Conservation (phyloP, 2,797 vertebrate genomes). For the Peromyscus melanophrys region DNA sequence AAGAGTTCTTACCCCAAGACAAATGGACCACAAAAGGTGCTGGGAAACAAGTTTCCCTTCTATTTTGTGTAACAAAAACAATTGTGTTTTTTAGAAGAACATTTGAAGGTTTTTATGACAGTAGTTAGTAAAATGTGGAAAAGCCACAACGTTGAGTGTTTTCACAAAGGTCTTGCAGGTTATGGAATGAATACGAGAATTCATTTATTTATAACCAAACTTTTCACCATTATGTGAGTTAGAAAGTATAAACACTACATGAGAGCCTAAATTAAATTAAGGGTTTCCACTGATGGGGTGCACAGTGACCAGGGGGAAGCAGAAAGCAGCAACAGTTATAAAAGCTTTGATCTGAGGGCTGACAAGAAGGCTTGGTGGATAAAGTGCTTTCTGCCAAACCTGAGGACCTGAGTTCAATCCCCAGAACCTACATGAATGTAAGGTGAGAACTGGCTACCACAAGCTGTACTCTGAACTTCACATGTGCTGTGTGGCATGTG, state of each 20-base stretch:
- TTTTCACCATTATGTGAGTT: not conserved
- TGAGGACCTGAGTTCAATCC: not conserved
- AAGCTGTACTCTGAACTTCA: not conserved
- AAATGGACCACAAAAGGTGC: not conserved
- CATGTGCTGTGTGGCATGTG: not conserved
- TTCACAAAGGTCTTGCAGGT: not conserved
- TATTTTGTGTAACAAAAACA: not conserved
- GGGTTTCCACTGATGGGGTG: not conserved
- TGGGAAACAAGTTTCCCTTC: not conserved
- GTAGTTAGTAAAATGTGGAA: not conserved
- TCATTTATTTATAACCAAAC: not conserved
- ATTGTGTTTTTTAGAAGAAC: not conserved
- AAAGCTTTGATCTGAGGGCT: not conserved
- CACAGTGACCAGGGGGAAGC: not conserved
- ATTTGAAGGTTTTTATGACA: not conserved
- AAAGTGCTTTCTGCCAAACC: not conserved
- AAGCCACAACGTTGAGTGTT: not conserved
- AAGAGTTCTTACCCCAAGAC: not conserved
- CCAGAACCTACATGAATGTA: not conserved
- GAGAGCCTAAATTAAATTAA: not conserved
- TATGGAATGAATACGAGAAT: not conserved
- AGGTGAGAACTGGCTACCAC: not conserved
- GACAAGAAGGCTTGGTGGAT: not conserved
- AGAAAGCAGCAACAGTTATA: not conserved
- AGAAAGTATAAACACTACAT: not conserved